Percentiles rank a stretch among this genome's conserved stretches.
phyloP scores from a whole-genome alignment of 2,113 vertebrate genomes.

The Gracilinanus agilis region DNA sequence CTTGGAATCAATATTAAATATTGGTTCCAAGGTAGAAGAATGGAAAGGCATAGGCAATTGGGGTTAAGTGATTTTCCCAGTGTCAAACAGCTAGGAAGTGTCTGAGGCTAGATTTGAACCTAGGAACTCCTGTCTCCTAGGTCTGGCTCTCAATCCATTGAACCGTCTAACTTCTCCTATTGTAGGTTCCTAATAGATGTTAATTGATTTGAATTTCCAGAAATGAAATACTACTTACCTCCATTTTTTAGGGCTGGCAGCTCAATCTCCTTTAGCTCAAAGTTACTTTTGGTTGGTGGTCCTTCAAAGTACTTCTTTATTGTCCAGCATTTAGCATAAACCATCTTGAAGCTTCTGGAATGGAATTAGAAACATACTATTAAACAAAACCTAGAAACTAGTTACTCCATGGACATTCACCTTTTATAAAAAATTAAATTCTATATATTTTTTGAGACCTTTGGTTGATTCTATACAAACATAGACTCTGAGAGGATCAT shows the following conservation, averaged over 20 bases:
- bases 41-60: too few species aligned
- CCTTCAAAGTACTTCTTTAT: conserved; percentile 90
- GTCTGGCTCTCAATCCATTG: too few species aligned
- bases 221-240: conserved; percentile 81
- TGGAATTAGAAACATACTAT: not conserved
- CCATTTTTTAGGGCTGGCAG: conserved; percentile 89
- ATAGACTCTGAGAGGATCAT: not conserved
- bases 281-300: conserved; percentile 87
- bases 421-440: not conserved
- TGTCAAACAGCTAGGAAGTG: too few species aligned
- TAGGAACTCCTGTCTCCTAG: too few species aligned
- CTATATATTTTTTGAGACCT: not conserved
- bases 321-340: conserved; percentile 86
- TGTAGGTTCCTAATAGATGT: too few species aligned
- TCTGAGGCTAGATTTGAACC: too few species aligned
- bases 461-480: not conserved
- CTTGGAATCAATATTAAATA: too few species aligned
- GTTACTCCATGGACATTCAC: not conserved
- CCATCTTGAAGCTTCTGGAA: conserved; percentile 82
- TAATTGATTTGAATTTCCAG: not conserved
- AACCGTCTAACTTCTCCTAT: too few species aligned
- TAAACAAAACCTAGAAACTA: not conserved
- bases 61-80: too few species aligned
- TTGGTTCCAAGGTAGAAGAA: too few species aligned
- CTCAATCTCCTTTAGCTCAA: conserved; percentile 87